These are phyloP conservation scores for Oxyura jamaicensis DNA, from an alignment of 2,113 vertebrate genomes.

Conservation along the genomic window DNA sequence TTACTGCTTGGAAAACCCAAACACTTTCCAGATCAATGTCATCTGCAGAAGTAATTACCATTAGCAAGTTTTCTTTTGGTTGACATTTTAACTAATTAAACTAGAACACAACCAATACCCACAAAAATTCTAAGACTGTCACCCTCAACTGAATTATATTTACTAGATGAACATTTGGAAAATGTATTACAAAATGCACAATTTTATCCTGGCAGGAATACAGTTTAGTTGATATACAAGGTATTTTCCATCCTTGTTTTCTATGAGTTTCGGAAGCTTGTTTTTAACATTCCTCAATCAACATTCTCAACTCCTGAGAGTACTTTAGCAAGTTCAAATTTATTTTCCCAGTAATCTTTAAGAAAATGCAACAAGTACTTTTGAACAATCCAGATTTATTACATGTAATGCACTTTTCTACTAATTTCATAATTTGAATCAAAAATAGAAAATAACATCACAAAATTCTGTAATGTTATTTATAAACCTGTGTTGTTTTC, in stretches of 20 bases:
- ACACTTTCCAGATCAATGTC: neutral
- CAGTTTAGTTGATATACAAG: neutral
- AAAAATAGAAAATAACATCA: neutral
- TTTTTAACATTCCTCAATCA: neutral
- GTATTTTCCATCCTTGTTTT: slow-evolving; percentile 18
- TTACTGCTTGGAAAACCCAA: neutral
- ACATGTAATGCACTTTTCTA: neutral
- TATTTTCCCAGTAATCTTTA: slow-evolving; percentile 5
- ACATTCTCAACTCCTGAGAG: neutral
- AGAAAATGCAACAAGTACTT: neutral
- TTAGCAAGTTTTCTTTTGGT: neutral
- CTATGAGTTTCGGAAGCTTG: neutral
- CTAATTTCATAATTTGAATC: neutral
- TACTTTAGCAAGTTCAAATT: neutral
- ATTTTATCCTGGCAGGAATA: neutral
- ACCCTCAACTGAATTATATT: neutral
- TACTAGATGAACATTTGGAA: neutral
- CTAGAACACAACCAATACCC: neutral
- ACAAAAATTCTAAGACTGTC: neutral
- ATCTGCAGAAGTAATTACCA: slow-evolving; percentile 8
- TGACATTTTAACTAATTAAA: neutral
- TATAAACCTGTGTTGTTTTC: neutral
- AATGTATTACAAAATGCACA: neutral
- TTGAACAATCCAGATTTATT: neutral
- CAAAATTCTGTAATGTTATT: neutral